Evolutionary conservation across 2,113 vertebrate genomes (phyloP).

Genomic region (Atlantisia rogersi): DNA sequence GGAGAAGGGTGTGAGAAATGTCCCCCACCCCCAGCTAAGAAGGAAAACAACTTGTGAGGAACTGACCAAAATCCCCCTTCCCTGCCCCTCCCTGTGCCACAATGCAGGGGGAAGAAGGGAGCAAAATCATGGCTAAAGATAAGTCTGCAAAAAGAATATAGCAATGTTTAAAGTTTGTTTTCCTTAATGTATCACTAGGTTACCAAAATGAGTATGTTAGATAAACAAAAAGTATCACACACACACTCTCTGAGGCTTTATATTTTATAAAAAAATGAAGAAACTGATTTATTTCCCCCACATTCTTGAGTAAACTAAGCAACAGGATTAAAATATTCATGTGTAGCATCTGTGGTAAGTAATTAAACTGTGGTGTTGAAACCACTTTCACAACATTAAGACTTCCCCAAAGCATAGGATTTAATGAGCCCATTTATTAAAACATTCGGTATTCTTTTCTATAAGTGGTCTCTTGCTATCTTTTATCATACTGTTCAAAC

Average conservation of each 20-base stretch:
- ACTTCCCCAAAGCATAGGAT: neutral
- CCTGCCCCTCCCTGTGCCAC: too few relatives aligned
- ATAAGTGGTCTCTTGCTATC: neutral
- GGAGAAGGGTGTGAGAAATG: too few relatives aligned
- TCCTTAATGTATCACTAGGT: neutral
- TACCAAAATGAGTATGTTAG: neutral
- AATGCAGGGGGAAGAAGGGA: too few relatives aligned
- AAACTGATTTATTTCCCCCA: neutral
- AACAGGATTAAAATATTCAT: neutral
- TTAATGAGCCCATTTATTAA: constrained; percentile 15
- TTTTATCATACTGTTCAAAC: neutral
- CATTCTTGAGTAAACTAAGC: neutral
- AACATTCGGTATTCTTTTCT: neutral
- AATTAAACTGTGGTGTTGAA: constrained; percentile 22
- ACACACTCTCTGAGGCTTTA: neutral
- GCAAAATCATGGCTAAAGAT: too few relatives aligned
- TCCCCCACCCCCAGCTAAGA: too few relatives aligned
- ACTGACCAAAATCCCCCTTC: too few relatives aligned
- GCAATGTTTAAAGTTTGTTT: neutral
- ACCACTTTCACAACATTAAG: constrained; percentile 24
- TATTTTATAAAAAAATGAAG: neutral
- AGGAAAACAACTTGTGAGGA: too few relatives aligned
- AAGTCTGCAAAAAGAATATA: neutral
- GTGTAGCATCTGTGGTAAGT: constrained; percentile 18
- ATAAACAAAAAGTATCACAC: neutral